These are phyloP conservation scores for Maniola hyperantus DNA, from an alignment of 2,888 invertebrate genomes.

Conservation along the genomic window DNA sequence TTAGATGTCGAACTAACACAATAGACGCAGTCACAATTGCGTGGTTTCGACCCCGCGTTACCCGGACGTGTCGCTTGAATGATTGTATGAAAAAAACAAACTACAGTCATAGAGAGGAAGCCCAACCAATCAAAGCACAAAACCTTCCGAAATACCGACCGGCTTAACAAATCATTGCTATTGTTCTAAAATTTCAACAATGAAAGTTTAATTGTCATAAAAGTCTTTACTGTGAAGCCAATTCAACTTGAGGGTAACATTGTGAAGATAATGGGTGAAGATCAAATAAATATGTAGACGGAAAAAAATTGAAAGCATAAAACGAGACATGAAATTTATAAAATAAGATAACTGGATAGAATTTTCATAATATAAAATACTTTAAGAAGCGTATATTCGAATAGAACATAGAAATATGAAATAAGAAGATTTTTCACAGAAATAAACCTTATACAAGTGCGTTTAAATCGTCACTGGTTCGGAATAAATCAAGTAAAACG, in stretches of 20 bases:
- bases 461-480: no score
- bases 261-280: no score
- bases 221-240: no score
- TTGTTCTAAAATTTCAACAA: slow-evolving; percentile 2
- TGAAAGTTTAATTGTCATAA: no score
- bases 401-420: no score
- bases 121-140: background rate
- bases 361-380: background rate
- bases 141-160: background rate
- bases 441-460: no score
- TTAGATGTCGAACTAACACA: slow-evolving; percentile 16
- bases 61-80: slow-evolving; percentile 55
- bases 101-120: background rate
- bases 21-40: slow-evolving; percentile 19
- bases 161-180: background rate
- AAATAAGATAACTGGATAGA: background rate
- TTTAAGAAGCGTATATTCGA: no score
- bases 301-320: background rate
- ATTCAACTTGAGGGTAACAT: no score
- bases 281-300: no score
- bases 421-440: background rate
- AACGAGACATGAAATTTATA: background rate
- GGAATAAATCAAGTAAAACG: background rate
- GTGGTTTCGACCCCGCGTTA: slow-evolving; percentile 40
- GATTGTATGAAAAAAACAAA: slow-evolving; percentile 53